These are phyloP conservation scores for Catharus minimus DNA, from an alignment of 2,113 vertebrate species.

Conservation along the genomic window DNA sequence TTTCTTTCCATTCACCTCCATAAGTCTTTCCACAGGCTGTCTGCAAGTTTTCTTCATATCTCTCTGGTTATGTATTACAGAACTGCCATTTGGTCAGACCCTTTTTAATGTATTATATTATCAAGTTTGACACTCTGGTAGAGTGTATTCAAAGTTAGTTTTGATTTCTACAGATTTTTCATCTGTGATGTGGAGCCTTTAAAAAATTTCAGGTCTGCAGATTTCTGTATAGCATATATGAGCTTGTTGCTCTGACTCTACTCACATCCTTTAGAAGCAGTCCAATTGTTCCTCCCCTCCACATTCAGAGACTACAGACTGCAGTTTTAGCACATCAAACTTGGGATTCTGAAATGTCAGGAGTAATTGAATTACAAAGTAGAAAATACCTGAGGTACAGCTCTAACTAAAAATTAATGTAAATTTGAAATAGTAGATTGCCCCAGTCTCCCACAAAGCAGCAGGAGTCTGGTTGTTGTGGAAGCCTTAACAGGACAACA, in stretches of 20 bases:
- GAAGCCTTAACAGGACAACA: background rate
- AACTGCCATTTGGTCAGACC: background rate
- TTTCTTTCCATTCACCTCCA: constrained; percentile 1
- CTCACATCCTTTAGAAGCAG: background rate
- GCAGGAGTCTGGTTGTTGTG: background rate
- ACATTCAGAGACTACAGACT: background rate
- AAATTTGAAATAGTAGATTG: background rate
- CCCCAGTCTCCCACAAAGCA: background rate
- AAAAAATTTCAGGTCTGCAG: background rate
- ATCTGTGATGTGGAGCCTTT: background rate
- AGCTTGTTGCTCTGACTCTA: background rate
- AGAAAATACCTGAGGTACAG: background rate
- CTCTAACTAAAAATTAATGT: background rate
- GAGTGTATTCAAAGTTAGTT: background rate
- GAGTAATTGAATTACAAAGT: background rate
- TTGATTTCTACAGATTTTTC: background rate
- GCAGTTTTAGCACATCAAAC: background rate
- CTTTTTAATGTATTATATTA: background rate
- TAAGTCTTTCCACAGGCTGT: background rate
- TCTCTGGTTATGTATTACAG: background rate
- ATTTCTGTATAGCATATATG: background rate
- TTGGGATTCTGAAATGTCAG: background rate
- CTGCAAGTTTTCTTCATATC: background rate
- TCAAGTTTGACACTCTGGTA: background rate
- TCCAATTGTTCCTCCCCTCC: background rate